phyloP scores from a whole-genome alignment of 2,797 vertebrate species.

The Sebastes trivittatus region DNA sequence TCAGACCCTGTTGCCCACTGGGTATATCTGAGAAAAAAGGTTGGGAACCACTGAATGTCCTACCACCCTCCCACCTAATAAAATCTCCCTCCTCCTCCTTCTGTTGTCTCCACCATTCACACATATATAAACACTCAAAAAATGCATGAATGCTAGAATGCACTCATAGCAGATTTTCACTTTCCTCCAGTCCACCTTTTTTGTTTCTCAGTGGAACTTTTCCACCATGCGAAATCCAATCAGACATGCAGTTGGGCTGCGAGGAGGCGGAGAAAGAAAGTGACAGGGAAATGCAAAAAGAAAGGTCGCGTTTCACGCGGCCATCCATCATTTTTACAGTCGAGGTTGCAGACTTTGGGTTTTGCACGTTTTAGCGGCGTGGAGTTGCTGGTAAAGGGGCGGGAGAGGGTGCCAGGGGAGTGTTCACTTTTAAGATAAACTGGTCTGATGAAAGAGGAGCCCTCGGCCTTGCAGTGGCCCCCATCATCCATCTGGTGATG shows the following conservation, averaged over 20 bases:
- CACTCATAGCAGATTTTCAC: background rate
- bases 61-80: background rate
- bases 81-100: background rate
- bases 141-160: background rate
- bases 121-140: background rate
- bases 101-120: background rate
- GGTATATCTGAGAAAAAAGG: background rate
- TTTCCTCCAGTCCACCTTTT: background rate
- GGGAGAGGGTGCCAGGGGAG: slow-evolving; percentile 22
- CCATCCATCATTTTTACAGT: slow-evolving; percentile 76
- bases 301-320: slow-evolving; percentile 68
- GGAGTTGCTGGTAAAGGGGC: slow-evolving; percentile 26
- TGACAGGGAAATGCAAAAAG: slow-evolving; percentile 62
- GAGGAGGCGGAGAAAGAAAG: slow-evolving; percentile 4
- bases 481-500: slow-evolving; percentile 74
- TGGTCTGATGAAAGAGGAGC: slow-evolving; percentile 68
- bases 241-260: slow-evolving; percentile 16
- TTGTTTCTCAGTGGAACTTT: slow-evolving; percentile 21
- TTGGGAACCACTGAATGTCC: background rate
- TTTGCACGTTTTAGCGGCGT: slow-evolving; percentile 25
- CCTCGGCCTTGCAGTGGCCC: slow-evolving; percentile 59
- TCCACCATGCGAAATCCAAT: slow-evolving; percentile 42
- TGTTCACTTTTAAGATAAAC: slow-evolving; percentile 63
- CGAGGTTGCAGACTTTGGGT: slow-evolving; percentile 46
- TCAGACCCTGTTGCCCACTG: no score